Conservation (phyloP, 2,888 invertebrate genomes). For the Escarpia spicata region DNA sequence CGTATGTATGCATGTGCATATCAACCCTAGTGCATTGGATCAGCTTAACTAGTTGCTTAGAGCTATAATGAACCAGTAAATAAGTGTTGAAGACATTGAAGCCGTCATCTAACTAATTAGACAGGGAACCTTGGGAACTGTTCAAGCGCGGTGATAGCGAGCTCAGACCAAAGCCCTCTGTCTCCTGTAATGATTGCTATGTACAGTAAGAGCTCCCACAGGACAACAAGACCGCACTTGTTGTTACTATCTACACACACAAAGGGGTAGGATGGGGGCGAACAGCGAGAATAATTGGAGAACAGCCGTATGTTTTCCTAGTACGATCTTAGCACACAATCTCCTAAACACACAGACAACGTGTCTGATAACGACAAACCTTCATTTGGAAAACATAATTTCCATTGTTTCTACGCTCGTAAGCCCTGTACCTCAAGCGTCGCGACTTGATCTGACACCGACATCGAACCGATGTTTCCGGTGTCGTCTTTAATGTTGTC, state of each 20-base stretch:
- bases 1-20: too few species aligned
- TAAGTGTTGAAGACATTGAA: not conserved
- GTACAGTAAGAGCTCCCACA: not conserved
- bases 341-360: not conserved
- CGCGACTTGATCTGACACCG: not conserved
- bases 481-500: not conserved
- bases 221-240: not conserved
- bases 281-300: too few species aligned
- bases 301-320: too few species aligned
- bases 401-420: not conserved
- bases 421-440: not conserved
- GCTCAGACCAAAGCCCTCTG: not conserved
- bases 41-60: too few species aligned
- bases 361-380: not conserved
- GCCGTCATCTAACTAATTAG: not conserved
- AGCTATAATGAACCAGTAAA: not conserved
- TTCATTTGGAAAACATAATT: not conserved
- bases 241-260: not conserved
- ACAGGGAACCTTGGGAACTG: not conserved
- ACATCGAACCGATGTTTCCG: not conserved
- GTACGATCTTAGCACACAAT: too few species aligned
- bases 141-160: not conserved
- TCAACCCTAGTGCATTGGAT: too few species aligned
- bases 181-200: not conserved
- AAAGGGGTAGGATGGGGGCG: not conserved